A percentile compares a stretch with the other conserved stretches of the same genome.
phyloP scores from a whole-genome alignment of 1,140 invertebrate genomes.

The Drosophila insularis region DNA sequence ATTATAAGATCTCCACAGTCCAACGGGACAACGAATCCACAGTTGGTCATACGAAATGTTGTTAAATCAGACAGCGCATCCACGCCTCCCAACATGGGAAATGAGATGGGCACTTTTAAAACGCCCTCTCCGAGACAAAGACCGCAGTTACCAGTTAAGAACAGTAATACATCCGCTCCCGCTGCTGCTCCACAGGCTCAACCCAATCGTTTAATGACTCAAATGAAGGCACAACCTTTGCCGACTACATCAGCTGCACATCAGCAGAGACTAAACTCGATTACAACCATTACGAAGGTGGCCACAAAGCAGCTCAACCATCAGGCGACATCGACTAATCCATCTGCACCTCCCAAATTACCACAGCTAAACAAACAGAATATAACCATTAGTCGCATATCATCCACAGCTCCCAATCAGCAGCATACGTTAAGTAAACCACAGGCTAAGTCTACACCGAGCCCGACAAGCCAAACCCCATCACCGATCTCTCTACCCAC shows the following conservation, averaged over 20 bases:
- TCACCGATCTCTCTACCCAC: constrained; percentile 10
- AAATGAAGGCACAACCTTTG: constrained; percentile 33
- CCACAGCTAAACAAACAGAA: constrained; percentile 73
- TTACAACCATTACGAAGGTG: constrained; percentile 66
- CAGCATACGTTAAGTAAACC: constrained; percentile 26
- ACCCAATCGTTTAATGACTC: constrained; percentile 46
- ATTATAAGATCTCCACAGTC: constrained; percentile 56
- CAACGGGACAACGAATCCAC: constrained; percentile 28
- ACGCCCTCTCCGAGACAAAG: constrained; percentile 48
- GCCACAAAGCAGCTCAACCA: constrained; percentile 30
- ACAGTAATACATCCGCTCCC: not conserved
- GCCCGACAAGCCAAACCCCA: not conserved
- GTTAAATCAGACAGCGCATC: not conserved
- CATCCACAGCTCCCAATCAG: constrained; percentile 32
- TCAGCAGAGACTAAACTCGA: constrained; percentile 68
- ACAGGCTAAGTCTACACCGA: not conserved
- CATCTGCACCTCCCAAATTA: constrained; percentile 41
- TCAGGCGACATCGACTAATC: not conserved
- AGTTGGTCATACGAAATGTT: constrained; percentile 59
- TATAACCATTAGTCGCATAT: constrained; percentile 74
- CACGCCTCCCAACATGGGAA: constrained; percentile 9
- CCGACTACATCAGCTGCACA: constrained; percentile 25
- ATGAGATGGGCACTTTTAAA: constrained; percentile 45
- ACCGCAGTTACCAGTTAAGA: constrained; percentile 8
- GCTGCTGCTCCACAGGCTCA: not conserved